Conservation (phyloP, 2,888 invertebrate species). For the Ectemnius lituratus region DNA sequence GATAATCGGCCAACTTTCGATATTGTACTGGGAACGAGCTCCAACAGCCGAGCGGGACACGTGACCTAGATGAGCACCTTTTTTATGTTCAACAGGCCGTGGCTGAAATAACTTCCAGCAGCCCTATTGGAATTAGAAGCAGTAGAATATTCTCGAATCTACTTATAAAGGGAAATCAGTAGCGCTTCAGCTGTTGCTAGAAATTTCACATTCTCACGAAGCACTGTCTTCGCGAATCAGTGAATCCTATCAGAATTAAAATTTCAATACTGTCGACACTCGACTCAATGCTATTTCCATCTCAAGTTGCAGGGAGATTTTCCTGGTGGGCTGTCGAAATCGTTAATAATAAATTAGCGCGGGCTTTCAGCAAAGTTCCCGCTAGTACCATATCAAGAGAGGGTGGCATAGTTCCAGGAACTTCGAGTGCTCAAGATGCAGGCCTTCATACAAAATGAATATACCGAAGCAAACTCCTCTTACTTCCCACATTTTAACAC, state of each 20-base stretch:
- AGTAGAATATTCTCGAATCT: too few species aligned
- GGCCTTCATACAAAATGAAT: constrained; percentile 10
- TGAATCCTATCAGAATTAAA: too few species aligned
- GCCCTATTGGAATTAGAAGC: too few species aligned
- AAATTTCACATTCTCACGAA: too few species aligned
- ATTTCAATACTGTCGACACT: too few species aligned
- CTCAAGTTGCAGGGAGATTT: background rate
- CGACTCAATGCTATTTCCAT: too few species aligned
- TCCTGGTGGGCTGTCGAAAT: constrained; percentile 10
- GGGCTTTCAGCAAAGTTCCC: constrained; percentile 1
- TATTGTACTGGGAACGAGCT: constrained; percentile 16
- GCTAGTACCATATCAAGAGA: background rate
- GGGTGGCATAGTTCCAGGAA: background rate
- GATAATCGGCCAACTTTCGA: constrained; percentile 31
- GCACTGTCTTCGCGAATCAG: too few species aligned
- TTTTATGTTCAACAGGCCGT: background rate
- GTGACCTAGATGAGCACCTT: background rate
- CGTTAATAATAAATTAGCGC: constrained; percentile 32
- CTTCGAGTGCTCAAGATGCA: background rate
- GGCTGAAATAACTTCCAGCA: too few species aligned
- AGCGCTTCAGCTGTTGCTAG: too few species aligned
- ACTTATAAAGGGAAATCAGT: too few species aligned
- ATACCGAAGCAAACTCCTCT: constrained; percentile 19
- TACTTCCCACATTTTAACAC: constrained; percentile 13
- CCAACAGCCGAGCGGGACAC: background rate